A percentile compares a stretch with the other conserved stretches of the same genome.
Conservation (phyloP, 2,888 invertebrate species). For the Glyphotaelius pellucidus region DNA sequence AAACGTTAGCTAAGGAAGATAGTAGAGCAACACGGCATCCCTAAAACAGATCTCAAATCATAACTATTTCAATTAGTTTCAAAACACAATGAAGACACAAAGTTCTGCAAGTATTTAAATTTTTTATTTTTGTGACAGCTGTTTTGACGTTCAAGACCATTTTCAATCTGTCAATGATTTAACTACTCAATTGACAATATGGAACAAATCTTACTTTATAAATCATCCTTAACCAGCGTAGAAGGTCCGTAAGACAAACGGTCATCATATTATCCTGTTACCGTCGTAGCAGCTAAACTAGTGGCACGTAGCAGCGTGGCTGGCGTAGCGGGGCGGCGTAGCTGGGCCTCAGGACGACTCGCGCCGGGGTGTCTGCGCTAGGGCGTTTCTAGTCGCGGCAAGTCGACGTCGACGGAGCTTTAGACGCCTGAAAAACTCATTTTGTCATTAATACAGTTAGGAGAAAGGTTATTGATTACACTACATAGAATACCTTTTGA, state of each 20-base stretch:
- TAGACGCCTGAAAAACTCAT: constrained; percentile 4
- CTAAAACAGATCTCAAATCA: too few species aligned
- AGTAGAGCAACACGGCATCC: too few species aligned
- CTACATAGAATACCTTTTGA: not conserved
- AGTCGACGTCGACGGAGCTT: not conserved
- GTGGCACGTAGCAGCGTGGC: not conserved
- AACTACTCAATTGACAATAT: not conserved
- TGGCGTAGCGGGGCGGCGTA: not conserved
- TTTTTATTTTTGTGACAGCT: too few species aligned
- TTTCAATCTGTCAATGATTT: too few species aligned
- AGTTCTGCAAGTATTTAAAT: too few species aligned
- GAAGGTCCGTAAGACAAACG: not conserved
- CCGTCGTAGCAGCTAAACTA: not conserved
- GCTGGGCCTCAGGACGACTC: not conserved
- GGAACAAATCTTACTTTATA: not conserved
- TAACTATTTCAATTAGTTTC: too few species aligned
- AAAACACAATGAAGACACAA: too few species aligned
- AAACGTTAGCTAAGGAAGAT: too few species aligned
- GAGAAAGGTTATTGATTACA: not conserved
- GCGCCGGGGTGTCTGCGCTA: constrained; percentile 4
- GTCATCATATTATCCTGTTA: constrained; percentile 5
- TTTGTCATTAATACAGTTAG: not conserved
- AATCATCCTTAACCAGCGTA: not conserved
- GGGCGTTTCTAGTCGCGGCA: constrained; percentile 11
- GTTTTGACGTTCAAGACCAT: too few species aligned